These are phyloP conservation scores for Thalpophila matura DNA, from an alignment of 2,888 invertebrate genomes.

Conservation along the genomic window DNA sequence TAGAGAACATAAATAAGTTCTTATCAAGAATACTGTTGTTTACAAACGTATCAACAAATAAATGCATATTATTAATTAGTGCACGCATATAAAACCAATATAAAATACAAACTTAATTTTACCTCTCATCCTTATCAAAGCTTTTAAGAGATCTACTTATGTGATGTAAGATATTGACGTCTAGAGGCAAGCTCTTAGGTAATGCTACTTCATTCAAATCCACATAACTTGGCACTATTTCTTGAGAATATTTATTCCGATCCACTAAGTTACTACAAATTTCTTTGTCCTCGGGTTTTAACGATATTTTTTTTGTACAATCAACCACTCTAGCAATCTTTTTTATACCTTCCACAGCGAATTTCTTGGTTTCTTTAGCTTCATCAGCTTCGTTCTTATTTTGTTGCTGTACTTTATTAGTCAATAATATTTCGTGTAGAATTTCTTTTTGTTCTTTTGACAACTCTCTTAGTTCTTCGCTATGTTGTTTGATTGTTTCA, in stretches of 20 bases:
- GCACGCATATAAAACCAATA: slow-evolving; percentile 25
- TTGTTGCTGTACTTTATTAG: slow-evolving; percentile 85
- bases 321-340: slow-evolving; percentile 70
- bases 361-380: slow-evolving; percentile 87
- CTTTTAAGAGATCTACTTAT: slow-evolving; percentile 81
- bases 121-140: slow-evolving; percentile 69
- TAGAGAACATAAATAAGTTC: slow-evolving; percentile 16
- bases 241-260: slow-evolving; percentile 44
- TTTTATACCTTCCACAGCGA: slow-evolving; percentile 86
- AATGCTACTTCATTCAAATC: slow-evolving; percentile 59
- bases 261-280: slow-evolving; percentile 75
- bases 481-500: too few species aligned
- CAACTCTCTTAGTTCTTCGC: too few species aligned
- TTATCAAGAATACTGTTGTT: slow-evolving; percentile 39
- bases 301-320: slow-evolving; percentile 72
- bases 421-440: too few species aligned
- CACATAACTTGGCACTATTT: slow-evolving; percentile 31
- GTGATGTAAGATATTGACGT: slow-evolving; percentile 71
- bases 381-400: too few species aligned
- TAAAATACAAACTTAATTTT: slow-evolving; percentile 42
- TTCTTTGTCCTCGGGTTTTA: slow-evolving; percentile 76
- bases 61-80: slow-evolving; percentile 52
- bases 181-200: slow-evolving; percentile 72
- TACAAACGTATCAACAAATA: slow-evolving; percentile 57
- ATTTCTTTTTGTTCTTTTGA: too few species aligned